A percentile compares a stretch with the other conserved stretches of the same genome.
Evolutionary conservation across 2,888 invertebrate species (phyloP).

Genomic region (Caenorhabditis sinica): DNA sequence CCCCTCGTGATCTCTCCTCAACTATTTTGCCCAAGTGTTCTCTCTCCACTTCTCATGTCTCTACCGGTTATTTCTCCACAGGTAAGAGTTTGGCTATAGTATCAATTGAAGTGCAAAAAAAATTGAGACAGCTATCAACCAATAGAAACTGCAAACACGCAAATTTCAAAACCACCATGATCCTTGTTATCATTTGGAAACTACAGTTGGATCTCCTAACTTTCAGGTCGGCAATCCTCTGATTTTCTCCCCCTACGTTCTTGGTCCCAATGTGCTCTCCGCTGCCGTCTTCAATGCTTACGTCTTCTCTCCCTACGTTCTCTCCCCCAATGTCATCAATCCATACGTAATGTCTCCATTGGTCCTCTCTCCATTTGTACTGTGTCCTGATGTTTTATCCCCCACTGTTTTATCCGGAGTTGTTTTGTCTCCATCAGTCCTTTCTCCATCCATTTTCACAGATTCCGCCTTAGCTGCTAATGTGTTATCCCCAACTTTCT

Average conservation of each 20-base stretch:
- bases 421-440: constrained; percentile 70
- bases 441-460: constrained; percentile 76
- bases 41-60: constrained; percentile 72
- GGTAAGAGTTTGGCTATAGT: constrained; percentile 50
- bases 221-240: constrained; percentile 71
- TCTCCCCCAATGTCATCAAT: constrained; percentile 79
- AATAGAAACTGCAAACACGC: too few relatives aligned
- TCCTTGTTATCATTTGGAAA: too few relatives aligned
- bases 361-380: constrained; percentile 70
- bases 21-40: constrained; percentile 75
- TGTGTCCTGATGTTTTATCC: constrained; percentile 75
- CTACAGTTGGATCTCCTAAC: background rate
- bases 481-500: constrained; percentile 74
- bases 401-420: constrained; percentile 76
- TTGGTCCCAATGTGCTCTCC: constrained; percentile 76
- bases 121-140: too few relatives aligned
- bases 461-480: constrained; percentile 75
- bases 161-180: background rate
- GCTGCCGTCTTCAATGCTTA: constrained; percentile 79
- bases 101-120: too few relatives aligned
- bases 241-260: constrained; percentile 73
- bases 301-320: constrained; percentile 76
- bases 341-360: constrained; percentile 79
- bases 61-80: constrained; percentile 77
- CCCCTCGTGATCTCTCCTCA: constrained; percentile 76